Evolutionary conservation across 2,797 vertebrate genomes (phyloP).

Genomic region (Pangasius djambal): DNA sequence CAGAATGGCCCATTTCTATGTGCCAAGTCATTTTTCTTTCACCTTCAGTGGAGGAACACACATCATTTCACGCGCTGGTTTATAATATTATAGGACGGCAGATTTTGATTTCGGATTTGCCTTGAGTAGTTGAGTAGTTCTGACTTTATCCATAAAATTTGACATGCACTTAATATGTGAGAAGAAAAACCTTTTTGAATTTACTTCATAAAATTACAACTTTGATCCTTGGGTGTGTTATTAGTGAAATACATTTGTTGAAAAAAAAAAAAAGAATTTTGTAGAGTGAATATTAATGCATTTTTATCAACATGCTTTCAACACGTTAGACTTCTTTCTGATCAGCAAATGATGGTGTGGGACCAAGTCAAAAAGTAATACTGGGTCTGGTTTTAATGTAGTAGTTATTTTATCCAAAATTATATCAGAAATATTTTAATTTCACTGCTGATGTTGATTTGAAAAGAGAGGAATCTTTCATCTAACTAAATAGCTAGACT

Average conservation of each 20-base stretch:
- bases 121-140: background rate
- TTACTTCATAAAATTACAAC: background rate
- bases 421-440: slow-evolving; percentile 5
- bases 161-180: background rate
- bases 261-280: background rate
- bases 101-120: background rate
- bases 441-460: background rate
- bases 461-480: slow-evolving; percentile 16
- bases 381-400: background rate
- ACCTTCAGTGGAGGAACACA: background rate
- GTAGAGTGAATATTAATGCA: background rate
- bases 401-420: background rate
- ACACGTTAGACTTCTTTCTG: background rate
- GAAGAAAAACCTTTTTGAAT: background rate
- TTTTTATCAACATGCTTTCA: background rate
- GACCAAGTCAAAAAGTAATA: background rate
- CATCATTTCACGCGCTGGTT: background rate
- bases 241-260: background rate
- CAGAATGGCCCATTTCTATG: background rate
- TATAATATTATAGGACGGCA: background rate
- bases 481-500: slow-evolving; percentile 5
- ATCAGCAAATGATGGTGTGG: background rate
- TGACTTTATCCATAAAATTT: background rate
- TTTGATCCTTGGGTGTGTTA: background rate
- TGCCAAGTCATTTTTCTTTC: background rate